phyloP scores from a whole-genome alignment of 2,113 vertebrate species.

The Nipponia nippon region DNA sequence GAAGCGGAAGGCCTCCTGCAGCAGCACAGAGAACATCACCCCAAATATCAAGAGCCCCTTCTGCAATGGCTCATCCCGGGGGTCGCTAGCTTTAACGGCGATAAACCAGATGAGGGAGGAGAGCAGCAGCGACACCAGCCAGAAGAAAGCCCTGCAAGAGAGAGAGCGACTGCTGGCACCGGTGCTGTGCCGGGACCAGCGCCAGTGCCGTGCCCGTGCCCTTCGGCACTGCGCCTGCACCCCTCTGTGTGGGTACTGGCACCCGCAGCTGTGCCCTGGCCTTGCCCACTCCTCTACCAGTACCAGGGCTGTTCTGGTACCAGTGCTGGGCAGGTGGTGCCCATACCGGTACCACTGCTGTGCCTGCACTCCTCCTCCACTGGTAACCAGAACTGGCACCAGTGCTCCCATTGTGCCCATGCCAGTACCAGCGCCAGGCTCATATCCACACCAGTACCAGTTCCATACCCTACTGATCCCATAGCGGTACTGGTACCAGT shows the following conservation, averaged over 20 bases:
- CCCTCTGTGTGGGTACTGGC: neutral
- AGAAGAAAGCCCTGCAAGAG: slow-evolving; percentile 76
- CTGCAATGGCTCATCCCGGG: slow-evolving; percentile 52
- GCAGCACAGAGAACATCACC: slow-evolving; percentile 76
- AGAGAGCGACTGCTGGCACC: neutral
- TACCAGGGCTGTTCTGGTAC: neutral
- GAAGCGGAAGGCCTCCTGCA: slow-evolving; percentile 78
- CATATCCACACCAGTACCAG: neutral
- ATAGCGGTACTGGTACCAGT: neutral
- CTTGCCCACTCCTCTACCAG: neutral
- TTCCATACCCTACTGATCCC: neutral
- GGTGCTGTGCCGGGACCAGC: rapidly evolving
- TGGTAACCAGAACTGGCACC: neutral
- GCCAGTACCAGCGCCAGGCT: neutral
- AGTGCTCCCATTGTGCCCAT: neutral
- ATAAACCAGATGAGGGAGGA: slow-evolving; percentile 81
- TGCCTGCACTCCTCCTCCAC: neutral
- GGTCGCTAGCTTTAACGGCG: slow-evolving; percentile 67
- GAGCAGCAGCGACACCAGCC: slow-evolving; percentile 76
- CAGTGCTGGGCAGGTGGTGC: neutral
- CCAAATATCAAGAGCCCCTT: slow-evolving; percentile 74
- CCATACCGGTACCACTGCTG: neutral
- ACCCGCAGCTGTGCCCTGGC: neutral
- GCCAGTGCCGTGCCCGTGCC: rapidly evolving
- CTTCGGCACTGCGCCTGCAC: rapidly evolving